Evolutionary conservation across 2,113 vertebrate species (phyloP), one percentile per base, ranked within the genome.

Genomic region (Nanorana parkeri): DNA sequence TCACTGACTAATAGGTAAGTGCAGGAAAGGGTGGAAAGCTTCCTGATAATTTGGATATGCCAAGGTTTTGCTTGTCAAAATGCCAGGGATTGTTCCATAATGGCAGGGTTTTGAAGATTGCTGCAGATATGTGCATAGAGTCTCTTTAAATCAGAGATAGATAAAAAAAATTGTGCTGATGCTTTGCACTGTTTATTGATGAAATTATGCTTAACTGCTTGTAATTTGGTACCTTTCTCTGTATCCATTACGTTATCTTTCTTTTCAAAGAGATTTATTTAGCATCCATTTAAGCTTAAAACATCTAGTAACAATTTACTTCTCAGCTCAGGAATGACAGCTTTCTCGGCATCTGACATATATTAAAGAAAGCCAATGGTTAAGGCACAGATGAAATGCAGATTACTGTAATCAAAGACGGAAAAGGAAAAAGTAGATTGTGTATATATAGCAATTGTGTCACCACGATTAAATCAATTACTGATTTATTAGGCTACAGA

Each of bases 391-490:
- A 80, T 71, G 66, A 69, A 56, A 69, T 80, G 66, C 78, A 80
- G 78, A 80, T 80, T 80, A 60, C 67, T 61, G 67, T 80, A 80
- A 80, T 80, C 67, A 80, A 71, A 69, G 54, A 61, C 32, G 78
- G 78, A 71, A 80, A 36, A 80, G 56, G 56, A 23, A 61, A 80
- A 69, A 69, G 4, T 19, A 55, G 55, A 21, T n/a, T 60, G 71
- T 36, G 8, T 47, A 60, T 47, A 61, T 17, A 51, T 47, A 61
- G 47, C 36, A 80, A 71, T 69, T 71, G 66, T 80, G 78, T 60
- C 55, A 71, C 29, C 16, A 19, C 71, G 63, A 80, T 80, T 80
- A 61, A 80, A 71, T 71, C 67, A 80, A 60, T 69, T 32, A 69
- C 52, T 80, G 47, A 80, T 69, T 80, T 71, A 80, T 71, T 80